These are phyloP conservation scores for Tetramorium alpestre DNA, from an alignment of 1,140 invertebrate genomes.

Conservation along the genomic window DNA sequence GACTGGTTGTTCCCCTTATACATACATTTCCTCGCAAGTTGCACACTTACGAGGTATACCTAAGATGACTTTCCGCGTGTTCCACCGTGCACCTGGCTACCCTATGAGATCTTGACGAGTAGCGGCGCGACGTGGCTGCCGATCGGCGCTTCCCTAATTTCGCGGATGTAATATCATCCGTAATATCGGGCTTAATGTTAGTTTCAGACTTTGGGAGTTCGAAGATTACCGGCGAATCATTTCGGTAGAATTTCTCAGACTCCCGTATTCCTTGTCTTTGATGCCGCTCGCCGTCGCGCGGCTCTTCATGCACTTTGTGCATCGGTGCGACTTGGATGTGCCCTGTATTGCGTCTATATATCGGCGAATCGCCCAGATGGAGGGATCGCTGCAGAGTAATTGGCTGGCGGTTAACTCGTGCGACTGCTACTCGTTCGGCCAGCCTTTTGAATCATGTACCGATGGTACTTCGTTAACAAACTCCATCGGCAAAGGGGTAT, in stretches of 20 bases:
- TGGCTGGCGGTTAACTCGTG: slow-evolving; percentile 53
- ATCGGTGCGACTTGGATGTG: slow-evolving; percentile 27
- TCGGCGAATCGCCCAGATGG: neutral
- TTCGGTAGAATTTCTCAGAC: slow-evolving; percentile 43
- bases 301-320: slow-evolving; percentile 34
- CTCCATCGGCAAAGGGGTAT: slow-evolving; percentile 35
- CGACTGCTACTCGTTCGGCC: slow-evolving; percentile 43
- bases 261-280: slow-evolving; percentile 39
- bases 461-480: slow-evolving; percentile 36
- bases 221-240: slow-evolving; percentile 64
- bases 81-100: slow-evolving; percentile 48
- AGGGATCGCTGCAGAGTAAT: slow-evolving; percentile 61
- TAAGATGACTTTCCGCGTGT: slow-evolving; percentile 35
- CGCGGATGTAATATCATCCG: slow-evolving; percentile 59
- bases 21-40: slow-evolving; percentile 34
- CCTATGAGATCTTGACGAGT: slow-evolving; percentile 46
- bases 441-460: slow-evolving; percentile 43
- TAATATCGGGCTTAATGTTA: slow-evolving; percentile 61
- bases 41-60: slow-evolving; percentile 5
- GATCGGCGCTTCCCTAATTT: slow-evolving; percentile 55
- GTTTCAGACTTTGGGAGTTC: slow-evolving; percentile 48
- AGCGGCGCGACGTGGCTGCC: slow-evolving; percentile 10
- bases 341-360: neutral
- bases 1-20: neutral
- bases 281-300: slow-evolving; percentile 7